Base-by-base conservation (phyloP, 1,140 invertebrate species). In the Dendrolimus punctatus region DNA sequence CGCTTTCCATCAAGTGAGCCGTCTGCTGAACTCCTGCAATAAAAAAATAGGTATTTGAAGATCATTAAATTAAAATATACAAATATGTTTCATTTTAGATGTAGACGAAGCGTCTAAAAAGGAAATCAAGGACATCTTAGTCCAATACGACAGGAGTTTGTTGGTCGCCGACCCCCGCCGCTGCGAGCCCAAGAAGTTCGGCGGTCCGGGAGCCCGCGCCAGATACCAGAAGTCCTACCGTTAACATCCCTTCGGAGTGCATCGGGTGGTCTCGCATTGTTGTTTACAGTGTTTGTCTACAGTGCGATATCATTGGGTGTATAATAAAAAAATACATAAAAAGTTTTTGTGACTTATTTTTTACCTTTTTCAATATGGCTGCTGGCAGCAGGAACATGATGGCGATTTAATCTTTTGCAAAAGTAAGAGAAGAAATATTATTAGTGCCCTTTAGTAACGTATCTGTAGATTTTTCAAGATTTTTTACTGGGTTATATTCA, bases 101-200 rank as follows among this genome's bases (percentile, higher is more conserved):
- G 97, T 99, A 63, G 99, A 99, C 88, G 99, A 99, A 90, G 97
- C 98, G 5, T 98, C 96, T 49, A 99, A 99, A 90, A 99, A 99
- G 81, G 98, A 99, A 89, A 95, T 99, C 73, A 99, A 99, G 87
- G 98, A 99, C 76, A 98, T 98, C 72, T 90, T 99, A 49, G 95
- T 98, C 64, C 95, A 98, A 76, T 99, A 99, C 83, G 99, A 99
- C 85, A 92, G 98, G 82, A 98, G 96, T 65, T 91, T 99, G 55
- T 89, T 99, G 75, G 98, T 99, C 63, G 98, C 98, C 58, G 99
- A 99, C 91, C 98, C 98, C 47, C 93, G 99, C 82, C 93, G 98
- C 58, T 99, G 97, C 85, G 99, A 99, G 89, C 95, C 98, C 72
- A 99, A 99, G 92, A 99, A 99, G 89, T 99, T 99, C 87, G 99